Evolutionary conservation across 2,888 invertebrate species (phyloP), one percentile per base, ranked within the genome.

Genomic region (Cancer borealis): DNA sequence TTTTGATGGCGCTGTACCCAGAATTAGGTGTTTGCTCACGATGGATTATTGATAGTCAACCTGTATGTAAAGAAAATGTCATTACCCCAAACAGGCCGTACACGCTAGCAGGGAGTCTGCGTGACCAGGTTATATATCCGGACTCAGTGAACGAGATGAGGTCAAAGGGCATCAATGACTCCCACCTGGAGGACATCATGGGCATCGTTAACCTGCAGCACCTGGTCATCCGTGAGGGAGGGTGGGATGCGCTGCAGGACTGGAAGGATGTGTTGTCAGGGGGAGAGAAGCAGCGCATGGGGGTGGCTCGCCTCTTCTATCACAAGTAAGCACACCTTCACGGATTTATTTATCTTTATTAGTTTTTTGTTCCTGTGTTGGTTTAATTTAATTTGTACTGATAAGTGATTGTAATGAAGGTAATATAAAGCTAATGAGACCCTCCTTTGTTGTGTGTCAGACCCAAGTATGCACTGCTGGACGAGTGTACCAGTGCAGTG

Each of bases 51-150:
- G 39, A 39, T 39, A 39, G 39, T 2, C 39, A 39, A n/a, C n/a
- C n/a, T n/a, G 39, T 39, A 39, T 39, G 39, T 39, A 39, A 39
- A 39, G 39, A 39, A 2, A 39, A 2, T 39, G 39, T 39, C 39
- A 39, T 39, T 39, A 39, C 39, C 39, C 39, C 49, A 3, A 0
- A 0, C 96, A 98, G 99, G 96, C 99, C 99, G 0, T 99, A 99
- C 97, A 99, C 99, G 99, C 99, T 99, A 0, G 98, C 99, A 96
- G 99, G 99, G 49, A 98, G 98, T 30, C 97, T 99, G 12, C 97
- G 99, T 49, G 99, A 99, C 97, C 99, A 99, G 97, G 98, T 99
- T 94, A 99, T 99, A 96, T 99, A 99, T 97, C 99, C 99, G 0
- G 98, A 99, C 96, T 98, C 98, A 0, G 96, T 97, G 5, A 97